These are phyloP conservation scores for Cyanocitta stelleri DNA, from an alignment of 2,113 vertebrate genomes.

Conservation along the genomic window DNA sequence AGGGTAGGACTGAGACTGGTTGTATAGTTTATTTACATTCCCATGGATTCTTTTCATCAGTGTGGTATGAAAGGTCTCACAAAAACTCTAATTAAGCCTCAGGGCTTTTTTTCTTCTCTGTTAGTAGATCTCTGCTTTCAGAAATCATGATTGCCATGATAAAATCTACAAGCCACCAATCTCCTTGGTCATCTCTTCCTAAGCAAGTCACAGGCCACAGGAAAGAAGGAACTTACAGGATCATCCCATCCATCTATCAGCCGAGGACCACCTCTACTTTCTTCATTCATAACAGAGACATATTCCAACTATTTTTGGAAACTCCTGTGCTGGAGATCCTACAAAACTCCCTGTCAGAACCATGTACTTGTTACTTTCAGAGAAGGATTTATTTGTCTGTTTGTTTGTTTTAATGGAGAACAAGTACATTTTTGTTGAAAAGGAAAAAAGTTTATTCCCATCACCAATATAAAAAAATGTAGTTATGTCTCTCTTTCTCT, in stretches of 20 bases:
- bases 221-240: neutral
- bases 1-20: neutral
- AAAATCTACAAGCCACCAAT: neutral
- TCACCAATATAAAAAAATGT: neutral
- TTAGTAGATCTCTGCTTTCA: neutral
- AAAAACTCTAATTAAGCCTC: neutral
- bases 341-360: neutral
- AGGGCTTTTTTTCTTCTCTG: neutral
- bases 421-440: neutral
- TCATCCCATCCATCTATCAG: neutral
- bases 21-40: neutral
- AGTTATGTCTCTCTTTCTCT: neutral
- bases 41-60: neutral
- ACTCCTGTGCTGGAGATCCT: neutral
- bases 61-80: neutral
- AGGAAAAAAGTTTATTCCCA: neutral
- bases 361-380: neutral
- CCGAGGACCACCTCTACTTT: neutral
- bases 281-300: neutral
- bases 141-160: neutral
- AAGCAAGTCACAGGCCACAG: neutral
- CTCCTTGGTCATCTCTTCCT: neutral
- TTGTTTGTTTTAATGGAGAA: neutral
- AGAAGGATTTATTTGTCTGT: neutral
- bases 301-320: neutral